These are phyloP conservation scores for Machimus rusticus DNA, from an alignment of 2,888 invertebrate genomes.

Conservation along the genomic window DNA sequence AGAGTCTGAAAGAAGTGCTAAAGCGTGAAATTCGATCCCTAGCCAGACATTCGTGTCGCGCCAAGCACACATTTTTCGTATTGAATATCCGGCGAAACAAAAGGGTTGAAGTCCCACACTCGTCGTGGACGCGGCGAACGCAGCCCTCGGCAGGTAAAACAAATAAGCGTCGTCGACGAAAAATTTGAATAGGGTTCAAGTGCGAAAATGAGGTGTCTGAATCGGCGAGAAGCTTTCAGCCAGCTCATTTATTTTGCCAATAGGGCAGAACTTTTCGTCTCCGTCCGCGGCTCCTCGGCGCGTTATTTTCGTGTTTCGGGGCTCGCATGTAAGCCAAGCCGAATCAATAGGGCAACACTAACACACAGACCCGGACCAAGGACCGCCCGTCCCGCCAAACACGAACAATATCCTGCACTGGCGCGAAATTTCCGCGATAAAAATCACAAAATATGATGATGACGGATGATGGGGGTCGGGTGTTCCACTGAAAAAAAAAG, in stretches of 20 bases:
- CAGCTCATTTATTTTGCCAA: slow-evolving; percentile 26
- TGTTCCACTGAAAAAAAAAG: background rate
- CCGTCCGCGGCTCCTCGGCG: background rate
- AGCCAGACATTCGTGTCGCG: slow-evolving; percentile 16
- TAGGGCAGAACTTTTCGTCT: background rate
- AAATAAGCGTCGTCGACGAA: slow-evolving; percentile 18
- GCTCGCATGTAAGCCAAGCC: background rate
- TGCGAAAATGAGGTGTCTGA: slow-evolving; percentile 35
- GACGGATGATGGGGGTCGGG: background rate
- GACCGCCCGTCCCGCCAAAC: background rate
- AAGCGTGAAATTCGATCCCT: slow-evolving; percentile 28
- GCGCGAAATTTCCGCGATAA: slow-evolving; percentile 14
- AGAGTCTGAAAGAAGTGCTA: slow-evolving; percentile 1
- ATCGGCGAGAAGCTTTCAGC: slow-evolving; percentile 22
- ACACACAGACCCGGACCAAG: background rate
- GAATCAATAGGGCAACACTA: background rate
- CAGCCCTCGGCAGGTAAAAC: slow-evolving; percentile 33
- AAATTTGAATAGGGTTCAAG: slow-evolving; percentile 23
- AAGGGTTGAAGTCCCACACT: slow-evolving; percentile 8
- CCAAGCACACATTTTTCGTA: slow-evolving; percentile 5
- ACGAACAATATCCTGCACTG: background rate
- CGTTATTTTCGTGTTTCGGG: background rate
- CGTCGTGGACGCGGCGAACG: background rate
- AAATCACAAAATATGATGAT: slow-evolving; percentile 18
- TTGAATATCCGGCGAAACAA: slow-evolving; percentile 13